Evolutionary conservation across 1,140 invertebrate species (phyloP), one percentile per base, ranked within the genome.

Genomic region (Pseudomyrmex cubaensis): DNA sequence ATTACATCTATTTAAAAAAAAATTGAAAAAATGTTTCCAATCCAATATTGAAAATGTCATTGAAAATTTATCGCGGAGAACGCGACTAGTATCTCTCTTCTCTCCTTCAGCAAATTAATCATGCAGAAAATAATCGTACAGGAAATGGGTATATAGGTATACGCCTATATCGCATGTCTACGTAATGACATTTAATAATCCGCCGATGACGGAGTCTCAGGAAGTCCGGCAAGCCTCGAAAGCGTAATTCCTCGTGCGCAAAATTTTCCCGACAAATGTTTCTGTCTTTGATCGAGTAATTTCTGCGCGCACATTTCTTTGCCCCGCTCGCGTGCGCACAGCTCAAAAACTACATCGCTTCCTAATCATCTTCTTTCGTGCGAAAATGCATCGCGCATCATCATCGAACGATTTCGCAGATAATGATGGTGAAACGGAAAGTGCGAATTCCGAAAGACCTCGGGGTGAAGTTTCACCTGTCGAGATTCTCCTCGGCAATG

Each of bases 351-450:
- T 13, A 15, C 25, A 63, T 54, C 25, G 46, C 35, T 82, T 82
- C 78, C 25, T 56, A 74, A 35, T 52, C 17, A 7, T 63, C 22
- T 15, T n/a, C n/a, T 17, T 15, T 56, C 66, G 8, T 64, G 8
- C 48, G 56, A n/a, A 80, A 70, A 70, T 80, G 20, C 64, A 25
- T 9, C 20, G 10, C 22, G 35, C 35, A 35, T 50, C 17, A 10
- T 17, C 46, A 57, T 9, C 46, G 63, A 61, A 50, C n/a, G 17
- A 12, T 84, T 84, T 64, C 67, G 25, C 44, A 8, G 8, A 72
- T 86, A 77, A 77, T 75, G 56, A 46, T 54, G 35, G 73, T 84
- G 87, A 89, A 86, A 89, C 82, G 48, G 84, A 89, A 89, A 89
- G 87, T 86, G 80, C 17, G 56, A 85, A 73, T 87, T 73, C 52